Conservation (phyloP, 2,113 vertebrate genomes). For the Oxygymnocypris stewartii region DNA sequence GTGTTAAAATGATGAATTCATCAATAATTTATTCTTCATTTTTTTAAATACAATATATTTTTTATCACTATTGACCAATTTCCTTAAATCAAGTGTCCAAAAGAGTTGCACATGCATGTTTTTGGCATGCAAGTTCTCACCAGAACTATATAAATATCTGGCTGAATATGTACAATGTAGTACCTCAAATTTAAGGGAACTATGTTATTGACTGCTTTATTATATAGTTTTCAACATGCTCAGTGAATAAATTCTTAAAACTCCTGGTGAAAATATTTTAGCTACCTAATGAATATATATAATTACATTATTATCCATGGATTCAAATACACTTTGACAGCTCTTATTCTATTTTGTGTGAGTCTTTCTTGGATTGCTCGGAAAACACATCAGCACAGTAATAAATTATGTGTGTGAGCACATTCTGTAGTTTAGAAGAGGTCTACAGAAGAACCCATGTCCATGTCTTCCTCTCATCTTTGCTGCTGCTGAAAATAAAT, state of each 20-base stretch:
- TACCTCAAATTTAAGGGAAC: neutral
- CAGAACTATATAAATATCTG: no score
- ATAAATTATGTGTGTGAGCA: slow-evolving; percentile 6
- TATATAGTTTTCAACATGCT: neutral
- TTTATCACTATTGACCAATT: no score
- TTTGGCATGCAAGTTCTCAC: no score
- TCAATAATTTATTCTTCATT: neutral
- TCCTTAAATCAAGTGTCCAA: no score
- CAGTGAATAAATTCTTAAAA: neutral
- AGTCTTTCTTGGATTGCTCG: neutral
- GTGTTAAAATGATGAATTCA: neutral
- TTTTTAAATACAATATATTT: no score
- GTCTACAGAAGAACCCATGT: slow-evolving; percentile 38
- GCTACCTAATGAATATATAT: neutral
- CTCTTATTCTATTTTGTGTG: slow-evolving; percentile 7
- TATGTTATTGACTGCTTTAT: neutral
- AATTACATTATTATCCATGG: neutral
- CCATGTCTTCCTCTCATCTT: slow-evolving; percentile 57
- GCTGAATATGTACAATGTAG: neutral
- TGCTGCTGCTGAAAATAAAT: slow-evolving; percentile 66
- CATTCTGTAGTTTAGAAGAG: slow-evolving; percentile 32
- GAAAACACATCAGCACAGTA: neutral
- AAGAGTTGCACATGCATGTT: no score
- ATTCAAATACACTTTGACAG: neutral
- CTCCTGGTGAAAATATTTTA: neutral